Percentiles rank a stretch among this genome's conserved stretches.
Evolutionary conservation across 1,140 invertebrate species (phyloP).

Genomic region (Platorchestia sp.): DNA sequence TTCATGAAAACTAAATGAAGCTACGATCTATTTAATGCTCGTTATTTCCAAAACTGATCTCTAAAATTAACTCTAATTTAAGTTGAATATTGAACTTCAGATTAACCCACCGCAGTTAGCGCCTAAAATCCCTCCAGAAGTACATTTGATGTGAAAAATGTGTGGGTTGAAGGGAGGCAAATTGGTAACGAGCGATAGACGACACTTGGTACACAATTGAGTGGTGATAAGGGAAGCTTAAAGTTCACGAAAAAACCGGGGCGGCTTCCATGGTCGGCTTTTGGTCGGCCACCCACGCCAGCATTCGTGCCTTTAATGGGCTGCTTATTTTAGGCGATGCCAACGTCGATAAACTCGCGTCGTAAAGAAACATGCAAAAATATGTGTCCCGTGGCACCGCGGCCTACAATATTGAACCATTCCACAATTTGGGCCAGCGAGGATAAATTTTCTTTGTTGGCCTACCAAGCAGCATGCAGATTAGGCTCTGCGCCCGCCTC

Average conservation of each 20-base stretch:
- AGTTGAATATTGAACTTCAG: too few species aligned
- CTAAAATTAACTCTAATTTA: too few species aligned
- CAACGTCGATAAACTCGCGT: background rate
- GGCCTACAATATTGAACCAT: slow-evolving; percentile 9
- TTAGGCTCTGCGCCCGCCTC: background rate
- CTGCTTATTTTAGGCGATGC: slow-evolving; percentile 18
- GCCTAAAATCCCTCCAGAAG: too few species aligned
- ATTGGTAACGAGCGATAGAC: background rate
- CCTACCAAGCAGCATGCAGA: slow-evolving; percentile 33
- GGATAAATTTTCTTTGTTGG: slow-evolving; percentile 33
- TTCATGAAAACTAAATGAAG: too few species aligned
- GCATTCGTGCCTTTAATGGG: background rate
- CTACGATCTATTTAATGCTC: too few species aligned
- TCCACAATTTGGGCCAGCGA: background rate
- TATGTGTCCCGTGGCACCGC: background rate
- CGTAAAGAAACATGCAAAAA: background rate
- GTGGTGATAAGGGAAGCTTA: background rate
- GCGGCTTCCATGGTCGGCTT: background rate
- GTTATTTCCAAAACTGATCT: too few species aligned
- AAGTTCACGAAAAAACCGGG: background rate
- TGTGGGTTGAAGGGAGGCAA: background rate
- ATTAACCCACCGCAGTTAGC: too few species aligned
- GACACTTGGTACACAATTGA: background rate
- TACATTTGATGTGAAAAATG: background rate
- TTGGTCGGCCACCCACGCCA: slow-evolving; percentile 8